phyloP scores from a whole-genome alignment of 2,888 invertebrate species.

The Seira ritae region DNA sequence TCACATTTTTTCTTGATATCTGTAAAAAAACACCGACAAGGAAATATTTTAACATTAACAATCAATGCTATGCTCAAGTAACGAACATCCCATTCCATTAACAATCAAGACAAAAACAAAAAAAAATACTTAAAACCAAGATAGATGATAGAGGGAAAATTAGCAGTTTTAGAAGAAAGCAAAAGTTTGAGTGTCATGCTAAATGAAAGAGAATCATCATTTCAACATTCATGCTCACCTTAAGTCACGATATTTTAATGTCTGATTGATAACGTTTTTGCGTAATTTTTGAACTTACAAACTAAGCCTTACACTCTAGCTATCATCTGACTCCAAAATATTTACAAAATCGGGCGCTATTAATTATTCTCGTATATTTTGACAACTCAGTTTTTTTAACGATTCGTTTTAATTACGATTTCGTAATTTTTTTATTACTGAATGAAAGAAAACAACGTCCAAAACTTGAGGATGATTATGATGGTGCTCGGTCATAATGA shows the following conservation, averaged over 20 bases:
- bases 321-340: neutral
- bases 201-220: neutral
- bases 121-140: too few relatives aligned
- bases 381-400: neutral
- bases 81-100: too few relatives aligned
- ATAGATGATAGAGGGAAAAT: too few relatives aligned
- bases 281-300: neutral
- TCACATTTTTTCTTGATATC: slow-evolving; percentile 44
- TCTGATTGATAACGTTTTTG: neutral
- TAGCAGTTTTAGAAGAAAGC: too few relatives aligned
- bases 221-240: neutral
- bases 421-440: neutral
- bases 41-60: neutral
- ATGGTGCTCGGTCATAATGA: too few relatives aligned
- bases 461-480: too few relatives aligned
- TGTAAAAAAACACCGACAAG: slow-evolving; percentile 26
- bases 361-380: neutral
- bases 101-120: too few relatives aligned
- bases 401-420: neutral
- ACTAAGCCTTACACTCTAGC: too few relatives aligned
- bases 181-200: too few relatives aligned
- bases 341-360: neutral
- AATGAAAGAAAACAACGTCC: neutral
- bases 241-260: neutral
- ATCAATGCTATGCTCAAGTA: too few relatives aligned